Conservation (phyloP, 2,113 vertebrate genomes). For the Coturnix japonica region DNA sequence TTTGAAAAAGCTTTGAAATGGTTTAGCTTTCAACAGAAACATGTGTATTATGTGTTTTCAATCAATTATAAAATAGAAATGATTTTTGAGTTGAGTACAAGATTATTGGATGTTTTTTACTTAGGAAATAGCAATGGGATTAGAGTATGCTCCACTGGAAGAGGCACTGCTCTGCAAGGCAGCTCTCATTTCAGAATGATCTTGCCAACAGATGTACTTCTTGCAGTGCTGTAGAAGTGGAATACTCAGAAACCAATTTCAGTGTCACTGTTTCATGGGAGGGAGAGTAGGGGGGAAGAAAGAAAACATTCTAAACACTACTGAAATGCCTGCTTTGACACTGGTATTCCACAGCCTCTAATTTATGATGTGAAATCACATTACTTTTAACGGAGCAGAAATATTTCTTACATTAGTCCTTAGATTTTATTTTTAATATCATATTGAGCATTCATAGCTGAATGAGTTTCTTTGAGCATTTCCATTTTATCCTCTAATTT, state of each 20-base stretch:
- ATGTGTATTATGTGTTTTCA: neutral
- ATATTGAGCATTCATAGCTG: slow-evolving; percentile 7
- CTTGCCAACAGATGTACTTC: neutral
- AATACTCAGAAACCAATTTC: neutral
- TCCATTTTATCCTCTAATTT: slow-evolving; percentile 57
- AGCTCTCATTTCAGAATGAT: neutral
- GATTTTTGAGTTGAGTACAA: neutral
- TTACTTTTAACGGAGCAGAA: slow-evolving; percentile 45
- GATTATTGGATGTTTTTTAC: neutral
- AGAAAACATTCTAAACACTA: neutral
- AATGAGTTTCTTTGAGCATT: slow-evolving; percentile 53
- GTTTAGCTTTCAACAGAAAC: neutral
- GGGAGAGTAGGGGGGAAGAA: neutral
- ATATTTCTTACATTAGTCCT: slow-evolving; percentile 6
- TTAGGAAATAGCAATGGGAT: neutral
- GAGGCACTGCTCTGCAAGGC: neutral
- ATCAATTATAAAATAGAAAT: neutral
- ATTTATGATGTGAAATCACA: slow-evolving; percentile 29
- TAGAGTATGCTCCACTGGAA: neutral
- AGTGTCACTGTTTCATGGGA: rapidly evolving
- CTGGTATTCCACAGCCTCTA: neutral
- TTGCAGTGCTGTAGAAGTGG: rapidly evolving
- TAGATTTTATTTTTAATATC: neutral
- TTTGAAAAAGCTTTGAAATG: neutral
- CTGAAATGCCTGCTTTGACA: neutral